phyloP scores from a whole-genome alignment of 2,113 vertebrate species.

The Lipotes vexillifer region DNA sequence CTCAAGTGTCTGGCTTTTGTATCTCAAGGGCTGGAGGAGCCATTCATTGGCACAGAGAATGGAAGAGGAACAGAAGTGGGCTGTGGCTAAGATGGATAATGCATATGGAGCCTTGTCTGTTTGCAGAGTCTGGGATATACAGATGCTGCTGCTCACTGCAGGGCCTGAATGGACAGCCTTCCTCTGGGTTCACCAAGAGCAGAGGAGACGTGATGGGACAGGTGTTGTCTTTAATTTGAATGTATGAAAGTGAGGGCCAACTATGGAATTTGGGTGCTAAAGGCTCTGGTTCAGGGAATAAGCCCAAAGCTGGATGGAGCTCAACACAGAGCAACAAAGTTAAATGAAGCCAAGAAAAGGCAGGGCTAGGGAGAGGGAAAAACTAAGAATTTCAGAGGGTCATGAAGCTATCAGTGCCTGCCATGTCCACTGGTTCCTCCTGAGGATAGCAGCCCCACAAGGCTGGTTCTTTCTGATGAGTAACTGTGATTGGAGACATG shows the following conservation, averaged over 20 bases:
- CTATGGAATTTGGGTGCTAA: background rate
- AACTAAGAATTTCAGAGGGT: too few species aligned
- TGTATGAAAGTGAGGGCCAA: background rate
- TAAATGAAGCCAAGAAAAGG: background rate
- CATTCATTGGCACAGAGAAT: background rate
- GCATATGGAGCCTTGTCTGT: background rate
- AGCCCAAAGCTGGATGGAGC: background rate
- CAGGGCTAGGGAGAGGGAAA: background rate
- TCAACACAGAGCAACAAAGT: background rate
- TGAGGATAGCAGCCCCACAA: background rate
- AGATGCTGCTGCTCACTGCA: background rate
- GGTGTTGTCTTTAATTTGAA: background rate
- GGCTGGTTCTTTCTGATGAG: background rate
- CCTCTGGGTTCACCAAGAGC: background rate
- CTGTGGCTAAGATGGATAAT: accelerated
- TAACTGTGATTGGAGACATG: background rate
- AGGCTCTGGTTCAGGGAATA: background rate
- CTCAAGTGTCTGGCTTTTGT: background rate
- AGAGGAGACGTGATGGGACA: background rate
- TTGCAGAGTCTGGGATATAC: background rate
- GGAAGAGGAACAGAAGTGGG: background rate
- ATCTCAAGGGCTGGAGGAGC: background rate
- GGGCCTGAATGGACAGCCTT: background rate
- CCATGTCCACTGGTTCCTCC: accelerated
- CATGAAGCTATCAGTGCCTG: background rate